Evolutionary conservation across 2,888 invertebrate species (phyloP).

Genomic region (Eulithis prunata): DNA sequence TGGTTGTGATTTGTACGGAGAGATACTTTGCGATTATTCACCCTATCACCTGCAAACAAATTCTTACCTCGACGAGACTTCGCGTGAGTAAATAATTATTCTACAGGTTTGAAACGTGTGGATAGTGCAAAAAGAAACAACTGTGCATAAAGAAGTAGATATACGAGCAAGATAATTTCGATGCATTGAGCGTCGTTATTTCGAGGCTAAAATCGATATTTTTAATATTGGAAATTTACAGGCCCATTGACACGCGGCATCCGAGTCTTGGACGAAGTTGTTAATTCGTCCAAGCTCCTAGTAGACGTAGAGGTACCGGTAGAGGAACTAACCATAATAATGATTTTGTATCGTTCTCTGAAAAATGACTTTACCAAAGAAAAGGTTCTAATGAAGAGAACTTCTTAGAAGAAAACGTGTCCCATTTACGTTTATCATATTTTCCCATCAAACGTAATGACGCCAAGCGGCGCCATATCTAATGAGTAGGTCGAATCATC

Average conservation of each 20-base stretch:
- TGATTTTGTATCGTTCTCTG: too few relatives aligned
- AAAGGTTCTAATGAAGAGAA: slow-evolving; percentile 4
- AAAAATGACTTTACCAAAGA: neutral
- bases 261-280: too few relatives aligned
- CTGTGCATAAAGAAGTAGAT: too few relatives aligned
- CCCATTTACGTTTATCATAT: slow-evolving; percentile 16
- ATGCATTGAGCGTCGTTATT: too few relatives aligned
- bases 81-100: slow-evolving; percentile 83
- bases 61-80: slow-evolving; percentile 90
- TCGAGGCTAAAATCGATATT: too few relatives aligned
- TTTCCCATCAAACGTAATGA: slow-evolving; percentile 29
- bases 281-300: too few relatives aligned
- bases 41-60: slow-evolving; percentile 93
- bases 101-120: neutral
- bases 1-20: slow-evolving; percentile 94
- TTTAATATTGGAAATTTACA: too few relatives aligned
- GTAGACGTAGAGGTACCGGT: too few relatives aligned
- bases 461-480: slow-evolving; percentile 12
- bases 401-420: slow-evolving; percentile 16
- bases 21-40: slow-evolving; percentile 94
- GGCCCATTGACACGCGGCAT: too few relatives aligned
- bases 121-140: too few relatives aligned
- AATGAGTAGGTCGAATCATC: slow-evolving; percentile 4
- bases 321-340: too few relatives aligned
- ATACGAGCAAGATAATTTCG: too few relatives aligned